Percentiles rank a stretch among this genome's conserved stretches.
phyloP scores from a whole-genome alignment of 2,797 vertebrate species.

The Myotis vivesi region DNA sequence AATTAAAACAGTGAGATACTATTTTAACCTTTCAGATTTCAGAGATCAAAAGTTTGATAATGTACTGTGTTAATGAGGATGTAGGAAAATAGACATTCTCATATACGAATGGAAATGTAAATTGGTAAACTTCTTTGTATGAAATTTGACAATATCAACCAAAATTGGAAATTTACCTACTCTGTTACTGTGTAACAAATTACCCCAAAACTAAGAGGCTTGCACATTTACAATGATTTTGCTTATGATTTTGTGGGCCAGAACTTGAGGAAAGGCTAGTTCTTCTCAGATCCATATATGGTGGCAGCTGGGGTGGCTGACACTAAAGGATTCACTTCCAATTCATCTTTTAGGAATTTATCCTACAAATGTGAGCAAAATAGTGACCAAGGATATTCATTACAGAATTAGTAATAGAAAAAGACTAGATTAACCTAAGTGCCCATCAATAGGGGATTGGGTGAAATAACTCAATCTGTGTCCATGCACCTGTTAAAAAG shows the following conservation, averaged over 20 bases:
- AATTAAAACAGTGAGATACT: neutral
- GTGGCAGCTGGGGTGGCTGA: neutral
- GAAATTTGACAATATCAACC: neutral
- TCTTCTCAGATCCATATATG: neutral
- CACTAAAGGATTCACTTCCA: neutral
- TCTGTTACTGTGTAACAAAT: neutral
- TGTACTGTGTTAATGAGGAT: neutral
- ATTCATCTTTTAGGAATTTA: neutral
- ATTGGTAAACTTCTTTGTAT: neutral
- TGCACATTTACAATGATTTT: neutral
- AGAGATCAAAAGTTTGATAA: neutral
- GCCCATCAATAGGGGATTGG: neutral
- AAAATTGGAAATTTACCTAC: neutral
- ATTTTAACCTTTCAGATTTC: slow-evolving; percentile 16
- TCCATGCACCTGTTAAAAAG: neutral
- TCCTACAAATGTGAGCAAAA: neutral
- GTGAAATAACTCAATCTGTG: neutral
- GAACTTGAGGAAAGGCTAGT: neutral
- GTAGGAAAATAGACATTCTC: neutral
- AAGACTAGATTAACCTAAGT: neutral
- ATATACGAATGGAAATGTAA: neutral
- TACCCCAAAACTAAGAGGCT: neutral
- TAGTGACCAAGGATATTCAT: neutral
- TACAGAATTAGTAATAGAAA: neutral
- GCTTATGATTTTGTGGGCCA: neutral